Evolutionary conservation across 1,140 invertebrate species (phyloP), one percentile per base, ranked within the genome.

Genomic region (Heliothis virescens): DNA sequence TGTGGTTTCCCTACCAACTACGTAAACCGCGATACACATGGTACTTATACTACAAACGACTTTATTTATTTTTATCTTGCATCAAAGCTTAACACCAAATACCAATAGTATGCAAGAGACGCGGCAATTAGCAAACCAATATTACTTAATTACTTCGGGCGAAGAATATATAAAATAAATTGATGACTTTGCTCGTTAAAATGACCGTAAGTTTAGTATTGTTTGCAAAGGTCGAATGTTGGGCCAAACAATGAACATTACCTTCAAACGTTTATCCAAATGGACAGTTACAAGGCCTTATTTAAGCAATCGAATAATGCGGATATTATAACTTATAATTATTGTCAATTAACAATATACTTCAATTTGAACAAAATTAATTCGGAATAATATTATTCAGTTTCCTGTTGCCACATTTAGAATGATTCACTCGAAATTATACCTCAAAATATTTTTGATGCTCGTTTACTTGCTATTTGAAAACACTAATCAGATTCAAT

Each of bases 241-340:
- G 18, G 13, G 10, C 21, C 59, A 62, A 76, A 76, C 74, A 76
- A 76, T 63, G 48, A 48, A 15, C 10, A 16, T 11, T 53, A 21
- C 74, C 74, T 76, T 65, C 74, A 65, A 76, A 62, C 18, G 16
- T 18, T 59, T 18, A 18, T 18, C 50, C 60, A 76, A 63, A 50
- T 59, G 41, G 21, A 13, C 48, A 12, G 48, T 48, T 34, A 65
- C 47, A 76, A 76, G 59, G 60, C 48, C 59, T 52, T 18, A 15
- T 41, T 41, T 76, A 76, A 34, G 26, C 59, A 52, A 62, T 63
- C 59, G 59, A 67, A 29, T 29, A 55, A 76, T 13, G 26, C 60
- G 60, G 60, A 76, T 76, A 50, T 41, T 41, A 41, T 63, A 41
- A 65, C 29, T 74, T 41, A 65, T 69, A 57, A 59, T 18, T 57